A percentile compares a stretch with the other conserved stretches of the same genome.
Conservation (phyloP, 2,888 invertebrate species). For the Calameuta idolon region DNA sequence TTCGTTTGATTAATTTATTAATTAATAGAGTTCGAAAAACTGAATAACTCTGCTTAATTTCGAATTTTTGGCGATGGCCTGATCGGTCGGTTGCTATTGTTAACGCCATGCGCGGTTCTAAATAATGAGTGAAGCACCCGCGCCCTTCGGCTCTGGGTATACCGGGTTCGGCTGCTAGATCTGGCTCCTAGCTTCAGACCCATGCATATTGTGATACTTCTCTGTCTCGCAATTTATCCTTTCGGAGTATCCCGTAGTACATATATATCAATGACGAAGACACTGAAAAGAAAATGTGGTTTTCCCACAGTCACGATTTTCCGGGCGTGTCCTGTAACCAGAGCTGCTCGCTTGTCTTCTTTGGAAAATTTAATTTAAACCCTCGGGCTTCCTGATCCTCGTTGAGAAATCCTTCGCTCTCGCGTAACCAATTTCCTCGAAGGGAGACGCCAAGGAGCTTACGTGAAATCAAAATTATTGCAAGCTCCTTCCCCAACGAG, state of each 20-base stretch:
- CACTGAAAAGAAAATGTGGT: not conserved
- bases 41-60: too few species aligned
- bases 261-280: not conserved
- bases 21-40: too few species aligned
- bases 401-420: conserved; percentile 20
- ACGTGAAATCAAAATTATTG: not conserved
- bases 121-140: too few species aligned
- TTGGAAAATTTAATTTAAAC: conserved; percentile 47
- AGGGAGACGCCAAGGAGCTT: conserved; percentile 34
- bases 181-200: too few species aligned
- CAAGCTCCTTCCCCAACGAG: not conserved
- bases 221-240: not conserved
- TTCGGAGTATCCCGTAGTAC: not conserved
- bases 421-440: conserved; percentile 36
- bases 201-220: too few species aligned
- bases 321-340: conserved; percentile 5
- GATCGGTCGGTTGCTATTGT: too few species aligned
- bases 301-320: not conserved
- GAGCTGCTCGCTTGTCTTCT: conserved; percentile 34
- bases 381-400: conserved; percentile 19
- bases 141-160: too few species aligned
- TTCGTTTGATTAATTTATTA: too few species aligned
- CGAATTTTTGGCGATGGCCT: too few species aligned
- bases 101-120: too few species aligned
- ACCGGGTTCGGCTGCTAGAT: too few species aligned